phyloP scores from a whole-genome alignment of 2,797 vertebrate genomes.

The Tympanoctomys barrerae region DNA sequence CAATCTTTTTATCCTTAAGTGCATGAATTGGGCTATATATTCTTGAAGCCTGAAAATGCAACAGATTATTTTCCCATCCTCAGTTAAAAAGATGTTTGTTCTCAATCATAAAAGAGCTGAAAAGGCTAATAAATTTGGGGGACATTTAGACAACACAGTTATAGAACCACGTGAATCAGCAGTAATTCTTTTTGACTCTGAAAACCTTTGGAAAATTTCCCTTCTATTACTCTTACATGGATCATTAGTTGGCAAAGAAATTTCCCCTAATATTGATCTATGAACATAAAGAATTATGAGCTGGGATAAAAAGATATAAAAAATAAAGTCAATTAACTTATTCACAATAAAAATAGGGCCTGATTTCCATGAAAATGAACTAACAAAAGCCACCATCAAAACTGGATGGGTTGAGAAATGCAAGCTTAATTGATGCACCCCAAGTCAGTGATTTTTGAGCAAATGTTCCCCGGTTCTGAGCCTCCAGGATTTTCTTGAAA shows the following conservation, averaged over 20 bases:
- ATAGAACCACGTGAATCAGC: slow-evolving; percentile 43
- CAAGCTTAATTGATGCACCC: slow-evolving; percentile 22
- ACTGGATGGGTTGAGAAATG: slow-evolving; percentile 52
- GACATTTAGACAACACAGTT: slow-evolving; percentile 68
- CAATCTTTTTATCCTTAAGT: not conserved
- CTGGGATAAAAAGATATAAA: slow-evolving; percentile 77
- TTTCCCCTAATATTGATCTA: slow-evolving; percentile 75
- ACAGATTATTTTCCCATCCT: slow-evolving; percentile 48
- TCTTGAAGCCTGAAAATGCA: slow-evolving; percentile 12
- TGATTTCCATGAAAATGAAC: slow-evolving; percentile 68
- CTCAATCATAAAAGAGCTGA: slow-evolving; percentile 57
- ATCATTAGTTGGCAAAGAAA: slow-evolving; percentile 80
- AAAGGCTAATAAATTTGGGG: slow-evolving; percentile 75
- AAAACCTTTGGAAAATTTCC: slow-evolving; percentile 71
- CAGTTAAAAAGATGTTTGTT: slow-evolving; percentile 56
- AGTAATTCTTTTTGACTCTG: slow-evolving; percentile 70
- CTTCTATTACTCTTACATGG: slow-evolving; percentile 71
- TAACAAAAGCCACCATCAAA: slow-evolving; percentile 46
- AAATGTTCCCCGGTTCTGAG: slow-evolving; percentile 27
- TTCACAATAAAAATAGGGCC: slow-evolving; percentile 72
- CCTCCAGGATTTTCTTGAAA: slow-evolving; percentile 46
- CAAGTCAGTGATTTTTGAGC: slow-evolving; percentile 41
- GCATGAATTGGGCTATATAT: not conserved
- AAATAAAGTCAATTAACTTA: slow-evolving; percentile 78
- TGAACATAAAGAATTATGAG: slow-evolving; percentile 76